Conservation (phyloP, 2,888 invertebrate genomes). For the Zeuzera pyrina region DNA sequence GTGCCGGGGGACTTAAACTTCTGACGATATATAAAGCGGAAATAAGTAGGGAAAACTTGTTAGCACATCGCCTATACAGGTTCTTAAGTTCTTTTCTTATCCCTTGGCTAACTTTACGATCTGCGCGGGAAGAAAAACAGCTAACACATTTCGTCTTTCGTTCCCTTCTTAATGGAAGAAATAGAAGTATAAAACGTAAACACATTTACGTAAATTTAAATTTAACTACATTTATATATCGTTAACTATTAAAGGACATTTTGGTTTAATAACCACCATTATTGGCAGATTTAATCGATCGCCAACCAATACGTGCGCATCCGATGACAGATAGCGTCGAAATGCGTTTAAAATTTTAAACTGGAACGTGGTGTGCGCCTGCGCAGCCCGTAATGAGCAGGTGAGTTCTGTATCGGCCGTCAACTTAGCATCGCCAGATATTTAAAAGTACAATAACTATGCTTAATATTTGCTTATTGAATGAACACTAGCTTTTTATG, state of each 20-base stretch:
- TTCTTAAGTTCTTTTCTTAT: neutral
- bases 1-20: too few relatives aligned
- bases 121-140: too few relatives aligned
- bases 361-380: conserved; percentile 34
- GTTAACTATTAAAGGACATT: conserved; percentile 45
- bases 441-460: too few relatives aligned
- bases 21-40: too few relatives aligned
- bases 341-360: conserved; percentile 55
- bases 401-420: conserved; percentile 44
- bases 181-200: too few relatives aligned
- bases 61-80: too few relatives aligned
- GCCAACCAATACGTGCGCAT: conserved; percentile 37
- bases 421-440: conserved; percentile 45
- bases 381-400: conserved; percentile 54
- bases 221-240: too few relatives aligned
- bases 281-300: conserved; percentile 55
- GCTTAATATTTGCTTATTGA: neutral
- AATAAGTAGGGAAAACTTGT: too few relatives aligned
- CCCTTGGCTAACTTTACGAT: neutral
- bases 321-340: conserved; percentile 63
- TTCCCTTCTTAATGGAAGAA: conserved; percentile 11
- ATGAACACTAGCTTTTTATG: neutral
- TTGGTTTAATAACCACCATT: conserved; percentile 55
- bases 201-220: too few relatives aligned
- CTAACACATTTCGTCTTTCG: too few relatives aligned